phyloP scores from a whole-genome alignment of 2,888 invertebrate species.

The Hirudinaria manillensis region DNA sequence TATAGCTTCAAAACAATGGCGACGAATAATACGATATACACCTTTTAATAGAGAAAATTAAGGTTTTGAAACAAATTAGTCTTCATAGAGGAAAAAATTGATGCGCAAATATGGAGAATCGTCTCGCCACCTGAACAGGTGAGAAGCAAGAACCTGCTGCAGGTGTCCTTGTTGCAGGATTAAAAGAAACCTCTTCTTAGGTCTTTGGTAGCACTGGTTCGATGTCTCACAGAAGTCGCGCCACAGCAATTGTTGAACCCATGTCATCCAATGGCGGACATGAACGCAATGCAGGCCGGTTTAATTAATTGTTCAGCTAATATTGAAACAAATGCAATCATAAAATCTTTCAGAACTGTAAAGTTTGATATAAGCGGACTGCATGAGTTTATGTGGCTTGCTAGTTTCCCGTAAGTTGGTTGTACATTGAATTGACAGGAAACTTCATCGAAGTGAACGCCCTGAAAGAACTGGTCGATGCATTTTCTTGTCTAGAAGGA shows the following conservation, averaged over 20 bases:
- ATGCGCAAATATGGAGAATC: too few species aligned
- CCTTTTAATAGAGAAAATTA: too few species aligned
- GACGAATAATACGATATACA: too few species aligned
- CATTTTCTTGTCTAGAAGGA: conserved; percentile 10
- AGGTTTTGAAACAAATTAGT: too few species aligned
- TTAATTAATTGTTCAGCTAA: neutral
- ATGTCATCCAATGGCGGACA: conserved; percentile 4
- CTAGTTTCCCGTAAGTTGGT: neutral
- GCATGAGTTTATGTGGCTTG: too few species aligned
- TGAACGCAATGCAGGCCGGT: neutral
- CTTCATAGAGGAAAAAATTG: too few species aligned
- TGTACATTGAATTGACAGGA: neutral
- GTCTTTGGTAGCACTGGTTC: neutral
- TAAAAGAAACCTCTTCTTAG: neutral
- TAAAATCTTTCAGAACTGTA: too few species aligned
- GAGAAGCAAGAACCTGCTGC: conserved; percentile 11
- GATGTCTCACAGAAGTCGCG: conserved; percentile 11
- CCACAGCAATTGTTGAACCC: conserved; percentile 10
- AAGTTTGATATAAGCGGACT: too few species aligned
- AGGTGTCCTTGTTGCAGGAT: neutral
- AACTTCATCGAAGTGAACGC: conserved; percentile 8
- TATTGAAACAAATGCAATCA: neutral
- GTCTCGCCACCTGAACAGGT: neutral
- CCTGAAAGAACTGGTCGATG: conserved; percentile 4
- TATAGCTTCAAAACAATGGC: too few species aligned